A percentile compares a stretch with the other conserved stretches of the same genome.
Conservation (phyloP, 1,140 invertebrate species). For the Heliconius congener region DNA sequence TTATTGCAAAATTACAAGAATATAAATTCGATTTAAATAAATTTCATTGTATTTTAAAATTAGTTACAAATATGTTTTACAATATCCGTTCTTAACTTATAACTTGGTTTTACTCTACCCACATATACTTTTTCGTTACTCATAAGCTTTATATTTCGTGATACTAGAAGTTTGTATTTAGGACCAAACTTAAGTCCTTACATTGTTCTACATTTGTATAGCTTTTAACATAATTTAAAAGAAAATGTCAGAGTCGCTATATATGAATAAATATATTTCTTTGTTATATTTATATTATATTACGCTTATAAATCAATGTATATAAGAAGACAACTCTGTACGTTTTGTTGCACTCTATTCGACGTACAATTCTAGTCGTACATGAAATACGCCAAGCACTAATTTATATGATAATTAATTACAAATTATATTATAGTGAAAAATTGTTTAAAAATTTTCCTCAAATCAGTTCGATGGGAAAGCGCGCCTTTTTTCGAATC, state of each 20-base stretch:
- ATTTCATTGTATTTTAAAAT: background rate
- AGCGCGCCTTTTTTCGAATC: slow-evolving; percentile 75
- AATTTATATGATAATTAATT: background rate
- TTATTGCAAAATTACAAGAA: background rate
- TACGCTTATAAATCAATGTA: background rate
- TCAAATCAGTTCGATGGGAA: slow-evolving; percentile 27
- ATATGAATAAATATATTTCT: background rate
- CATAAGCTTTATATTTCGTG: background rate
- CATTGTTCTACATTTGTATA: background rate
- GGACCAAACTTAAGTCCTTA: background rate
- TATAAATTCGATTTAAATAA: background rate
- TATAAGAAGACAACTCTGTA: background rate
- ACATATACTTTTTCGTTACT: background rate
- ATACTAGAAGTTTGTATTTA: slow-evolving; percentile 1
- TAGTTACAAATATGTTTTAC: background rate
- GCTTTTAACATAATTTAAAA: background rate
- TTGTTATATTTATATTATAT: background rate
- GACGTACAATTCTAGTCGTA: background rate
- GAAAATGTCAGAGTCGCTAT: background rate
- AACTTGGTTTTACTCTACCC: background rate
- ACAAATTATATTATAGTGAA: background rate
- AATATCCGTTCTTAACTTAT: background rate
- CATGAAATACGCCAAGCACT: background rate
- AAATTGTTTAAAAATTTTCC: slow-evolving; percentile 11
- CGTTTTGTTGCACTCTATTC: background rate